Conservation (phyloP, 1,140 invertebrate genomes). For the Cylas formicarius region DNA sequence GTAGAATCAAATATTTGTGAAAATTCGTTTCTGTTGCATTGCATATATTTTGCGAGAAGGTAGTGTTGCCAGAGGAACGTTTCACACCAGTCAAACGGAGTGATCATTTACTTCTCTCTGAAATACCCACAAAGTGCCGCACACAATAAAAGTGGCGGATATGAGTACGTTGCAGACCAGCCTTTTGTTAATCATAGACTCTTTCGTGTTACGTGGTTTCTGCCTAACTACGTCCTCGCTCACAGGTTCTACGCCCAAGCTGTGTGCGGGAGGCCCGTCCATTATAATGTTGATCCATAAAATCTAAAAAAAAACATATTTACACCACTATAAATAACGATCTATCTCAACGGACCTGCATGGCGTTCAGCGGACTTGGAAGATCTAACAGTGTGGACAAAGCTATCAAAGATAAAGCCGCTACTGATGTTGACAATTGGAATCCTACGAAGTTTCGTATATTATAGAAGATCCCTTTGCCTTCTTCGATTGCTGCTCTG, state of each 20-base stretch:
- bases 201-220: slow-evolving; percentile 81
- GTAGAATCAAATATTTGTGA: too few relatives aligned
- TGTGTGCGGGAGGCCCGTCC: slow-evolving; percentile 75
- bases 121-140: slow-evolving; percentile 96
- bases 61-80: too few relatives aligned
- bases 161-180: slow-evolving; percentile 88
- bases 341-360: slow-evolving; percentile 85
- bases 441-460: slow-evolving; percentile 99
- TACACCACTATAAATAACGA: too few relatives aligned
- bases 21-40: too few relatives aligned
- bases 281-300: slow-evolving; percentile 99
- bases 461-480: slow-evolving; percentile 99
- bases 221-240: slow-evolving; percentile 93
- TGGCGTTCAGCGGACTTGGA: slow-evolving; percentile 98
- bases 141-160: slow-evolving; percentile 90
- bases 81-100: too few relatives aligned
- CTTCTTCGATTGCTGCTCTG: slow-evolving; percentile 92
- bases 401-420: slow-evolving; percentile 92
- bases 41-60: too few relatives aligned
- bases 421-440: slow-evolving; percentile 97
- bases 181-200: slow-evolving; percentile 86
- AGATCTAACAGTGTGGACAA: slow-evolving; percentile 92
- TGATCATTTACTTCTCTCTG: slow-evolving; percentile 81
- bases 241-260: slow-evolving; percentile 94
- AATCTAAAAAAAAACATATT: slow-evolving; percentile 56